phyloP scores from a whole-genome alignment of 2,113 vertebrate genomes.

The Pleuronectes platessa region DNA sequence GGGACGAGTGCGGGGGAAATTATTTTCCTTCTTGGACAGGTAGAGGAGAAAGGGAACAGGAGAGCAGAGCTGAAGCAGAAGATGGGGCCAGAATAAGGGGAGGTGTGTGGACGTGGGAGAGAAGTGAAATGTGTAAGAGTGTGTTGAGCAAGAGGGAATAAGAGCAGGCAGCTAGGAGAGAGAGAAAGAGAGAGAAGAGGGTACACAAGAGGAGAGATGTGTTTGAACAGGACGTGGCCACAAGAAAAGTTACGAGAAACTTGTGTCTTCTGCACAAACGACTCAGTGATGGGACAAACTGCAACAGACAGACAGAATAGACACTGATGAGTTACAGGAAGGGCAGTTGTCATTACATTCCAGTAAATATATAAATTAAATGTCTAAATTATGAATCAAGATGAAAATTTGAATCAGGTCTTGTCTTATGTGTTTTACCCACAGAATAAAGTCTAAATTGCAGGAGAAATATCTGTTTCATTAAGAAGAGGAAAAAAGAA shows the following conservation, averaged over 20 bases:
- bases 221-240: slow-evolving; percentile 48
- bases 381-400: background rate
- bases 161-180: background rate
- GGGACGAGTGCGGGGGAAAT: background rate
- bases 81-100: slow-evolving; percentile 38
- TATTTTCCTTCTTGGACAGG: slow-evolving; percentile 7
- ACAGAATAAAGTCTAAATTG: background rate
- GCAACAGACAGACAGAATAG: slow-evolving; percentile 43
- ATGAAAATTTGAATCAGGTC: background rate
- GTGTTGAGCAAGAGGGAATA: slow-evolving; percentile 46
- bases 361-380: background rate
- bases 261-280: slow-evolving; percentile 49
- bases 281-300: slow-evolving; percentile 36
- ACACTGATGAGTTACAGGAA: slow-evolving; percentile 19
- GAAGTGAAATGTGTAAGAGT: slow-evolving; percentile 10
- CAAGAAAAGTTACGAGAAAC: slow-evolving; percentile 41
- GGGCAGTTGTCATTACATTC: background rate
- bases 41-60: slow-evolving; percentile 16
- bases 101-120: slow-evolving; percentile 13
- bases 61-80: slow-evolving; percentile 1
- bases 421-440: background rate
- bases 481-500: background rate
- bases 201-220: slow-evolving; percentile 5
- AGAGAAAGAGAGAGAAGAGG: slow-evolving; percentile 7
- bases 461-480: background rate